Evolutionary conservation across 2,888 invertebrate species (phyloP).

Genomic region (Eupsilia transversa): DNA sequence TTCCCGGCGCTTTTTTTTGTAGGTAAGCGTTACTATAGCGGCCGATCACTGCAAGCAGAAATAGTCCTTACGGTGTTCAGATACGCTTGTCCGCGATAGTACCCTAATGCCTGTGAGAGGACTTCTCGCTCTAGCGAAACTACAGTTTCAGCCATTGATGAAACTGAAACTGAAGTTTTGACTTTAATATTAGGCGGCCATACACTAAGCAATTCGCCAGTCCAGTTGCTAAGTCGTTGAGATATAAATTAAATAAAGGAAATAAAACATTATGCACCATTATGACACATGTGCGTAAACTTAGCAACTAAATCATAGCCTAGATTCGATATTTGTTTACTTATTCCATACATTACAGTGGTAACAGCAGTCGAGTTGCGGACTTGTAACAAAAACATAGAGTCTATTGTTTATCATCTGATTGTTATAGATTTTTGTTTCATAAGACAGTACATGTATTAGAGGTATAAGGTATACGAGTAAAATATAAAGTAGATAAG

Average conservation of each 20-base stretch:
- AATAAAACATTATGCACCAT: constrained; percentile 83
- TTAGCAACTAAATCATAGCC: constrained; percentile 82
- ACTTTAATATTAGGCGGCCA: no score
- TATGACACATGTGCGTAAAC: constrained; percentile 63
- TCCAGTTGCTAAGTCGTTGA: constrained; percentile 31
- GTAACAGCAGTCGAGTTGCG: constrained; percentile 62
- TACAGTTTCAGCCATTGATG: no score
- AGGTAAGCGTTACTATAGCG: no score
- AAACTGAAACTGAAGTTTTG: no score
- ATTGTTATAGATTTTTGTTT: constrained; percentile 15
- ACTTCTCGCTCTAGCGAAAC: no score
- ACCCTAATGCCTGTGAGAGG: neutral
- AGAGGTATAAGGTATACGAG: no score
- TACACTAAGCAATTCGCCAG: neutral
- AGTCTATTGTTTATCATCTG: constrained; percentile 18
- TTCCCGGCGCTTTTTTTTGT: no score
- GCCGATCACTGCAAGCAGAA: no score
- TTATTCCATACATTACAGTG: constrained; percentile 56
- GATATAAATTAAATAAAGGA: constrained; percentile 63
- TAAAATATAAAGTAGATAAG: constrained; percentile 8
- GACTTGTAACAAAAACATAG: constrained; percentile 39
- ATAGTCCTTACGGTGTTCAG: no score
- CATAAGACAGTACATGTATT: constrained; percentile 38
- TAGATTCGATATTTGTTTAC: constrained; percentile 74
- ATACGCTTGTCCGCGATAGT: no score